phyloP scores from a whole-genome alignment of 2,888 invertebrate genomes.

The Serrognathus titanus region DNA sequence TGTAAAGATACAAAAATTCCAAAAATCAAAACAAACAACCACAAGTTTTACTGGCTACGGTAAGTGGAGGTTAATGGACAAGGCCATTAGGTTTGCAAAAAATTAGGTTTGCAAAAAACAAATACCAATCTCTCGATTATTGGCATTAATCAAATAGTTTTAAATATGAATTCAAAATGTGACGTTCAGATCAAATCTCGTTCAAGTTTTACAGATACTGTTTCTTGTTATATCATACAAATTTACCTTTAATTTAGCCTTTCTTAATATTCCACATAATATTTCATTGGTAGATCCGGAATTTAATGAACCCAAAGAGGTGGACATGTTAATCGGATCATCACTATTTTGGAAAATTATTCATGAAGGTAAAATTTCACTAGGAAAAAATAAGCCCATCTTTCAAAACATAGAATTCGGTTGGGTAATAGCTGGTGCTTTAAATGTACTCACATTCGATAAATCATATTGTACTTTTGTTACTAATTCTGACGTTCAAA shows the following conservation, averaged over 20 bases:
- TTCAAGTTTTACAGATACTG: background rate
- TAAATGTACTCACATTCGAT: background rate
- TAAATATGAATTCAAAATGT: too few relatives aligned
- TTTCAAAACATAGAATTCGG: constrained; percentile 11
- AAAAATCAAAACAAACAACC: background rate
- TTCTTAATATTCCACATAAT: constrained; percentile 6
- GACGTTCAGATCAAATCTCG: background rate
- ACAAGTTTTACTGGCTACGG: background rate
- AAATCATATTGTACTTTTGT: background rate
- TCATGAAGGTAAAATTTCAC: constrained; percentile 1
- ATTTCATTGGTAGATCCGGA: constrained; percentile 7
- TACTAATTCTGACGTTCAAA: background rate
- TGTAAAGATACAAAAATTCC: background rate
- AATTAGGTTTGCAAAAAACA: background rate
- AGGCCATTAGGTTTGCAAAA: background rate
- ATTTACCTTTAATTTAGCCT: background rate
- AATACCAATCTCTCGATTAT: background rate
- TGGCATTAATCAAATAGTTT: background rate
- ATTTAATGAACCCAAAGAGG: background rate
- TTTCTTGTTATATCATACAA: constrained; percentile 2
- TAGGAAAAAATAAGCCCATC: background rate
- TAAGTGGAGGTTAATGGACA: background rate
- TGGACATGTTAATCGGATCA: constrained; percentile 6
- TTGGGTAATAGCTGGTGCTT: constrained; percentile 7
- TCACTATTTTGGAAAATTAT: constrained; percentile 10